phyloP scores from a whole-genome alignment of 92 coral and sea anemone species.

The Metridium senile region DNA sequence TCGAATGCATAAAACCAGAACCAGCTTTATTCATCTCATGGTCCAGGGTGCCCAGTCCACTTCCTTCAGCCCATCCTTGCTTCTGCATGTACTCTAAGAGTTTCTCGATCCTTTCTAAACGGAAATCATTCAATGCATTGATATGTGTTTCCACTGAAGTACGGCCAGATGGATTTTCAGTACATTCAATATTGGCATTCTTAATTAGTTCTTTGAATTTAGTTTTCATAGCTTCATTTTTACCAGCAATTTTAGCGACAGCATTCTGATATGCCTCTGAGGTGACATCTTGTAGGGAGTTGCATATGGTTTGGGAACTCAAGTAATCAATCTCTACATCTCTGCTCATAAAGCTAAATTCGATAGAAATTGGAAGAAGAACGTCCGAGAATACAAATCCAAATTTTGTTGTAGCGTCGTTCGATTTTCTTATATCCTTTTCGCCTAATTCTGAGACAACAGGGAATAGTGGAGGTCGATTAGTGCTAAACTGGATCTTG shows the following conservation, averaged over 20 bases:
- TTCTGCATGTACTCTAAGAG: conserved; percentile 5
- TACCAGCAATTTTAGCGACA: neutral
- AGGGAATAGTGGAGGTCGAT: neutral
- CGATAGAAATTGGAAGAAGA: conserved; percentile 47
- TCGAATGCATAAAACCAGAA: conserved; percentile 62
- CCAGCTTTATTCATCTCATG: conserved; percentile 74
- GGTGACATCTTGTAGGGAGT: neutral
- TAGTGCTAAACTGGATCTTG: neutral
- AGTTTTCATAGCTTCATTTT: neutral
- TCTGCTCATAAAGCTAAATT: conserved; percentile 30
- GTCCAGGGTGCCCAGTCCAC: conserved; percentile 73
- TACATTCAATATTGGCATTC: neutral
- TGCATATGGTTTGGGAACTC: conserved; percentile 1
- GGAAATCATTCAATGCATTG: neutral
- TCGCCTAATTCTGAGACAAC: conserved; percentile 16
- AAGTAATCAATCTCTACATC: conserved; percentile 15
- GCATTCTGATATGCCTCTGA: neutral
- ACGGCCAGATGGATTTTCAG: neutral
- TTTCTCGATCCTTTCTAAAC: neutral
- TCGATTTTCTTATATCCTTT: neutral
- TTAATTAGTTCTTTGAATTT: neutral
- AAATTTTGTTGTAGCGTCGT: conserved; percentile 7
- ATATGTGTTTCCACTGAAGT: neutral
- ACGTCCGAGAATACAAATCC: conserved; percentile 26
- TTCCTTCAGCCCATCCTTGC: conserved; percentile 78